Evolutionary conservation across 2,888 invertebrate genomes (phyloP).

Genomic region (Mellilla xanthometata): DNA sequence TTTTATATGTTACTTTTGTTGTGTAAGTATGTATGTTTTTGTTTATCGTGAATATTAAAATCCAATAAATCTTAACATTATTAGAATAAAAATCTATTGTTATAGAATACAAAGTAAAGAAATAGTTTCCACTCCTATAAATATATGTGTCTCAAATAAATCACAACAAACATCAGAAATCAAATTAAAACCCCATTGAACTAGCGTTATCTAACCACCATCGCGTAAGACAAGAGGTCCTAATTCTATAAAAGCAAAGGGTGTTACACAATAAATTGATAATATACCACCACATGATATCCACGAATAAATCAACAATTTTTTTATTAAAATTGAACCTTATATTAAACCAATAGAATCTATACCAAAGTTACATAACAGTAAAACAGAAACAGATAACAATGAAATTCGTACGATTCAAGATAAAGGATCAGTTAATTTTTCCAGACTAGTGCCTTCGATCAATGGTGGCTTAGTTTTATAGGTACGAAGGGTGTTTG

Average conservation of each 20-base stretch:
- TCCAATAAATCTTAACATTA: no score
- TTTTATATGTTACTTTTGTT: no score
- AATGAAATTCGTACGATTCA: conserved; percentile 53
- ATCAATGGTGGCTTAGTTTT: conserved; percentile 59
- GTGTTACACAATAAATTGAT: conserved; percentile 61
- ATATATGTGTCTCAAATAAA: conserved; percentile 10
- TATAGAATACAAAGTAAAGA: no score
- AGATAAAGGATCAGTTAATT: conserved; percentile 73
- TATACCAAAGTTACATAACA: neutral
- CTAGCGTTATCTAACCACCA: conserved; percentile 68
- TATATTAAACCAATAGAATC: conserved; percentile 17
- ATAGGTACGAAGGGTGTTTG: conserved; percentile 47
- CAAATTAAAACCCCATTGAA: conserved; percentile 64
- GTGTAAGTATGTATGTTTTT: no score
- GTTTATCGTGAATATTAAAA: no score
- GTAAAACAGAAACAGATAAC: conserved; percentile 28
- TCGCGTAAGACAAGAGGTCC: conserved; percentile 64
- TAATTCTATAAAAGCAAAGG: conserved; percentile 73
- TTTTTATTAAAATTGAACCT: conserved; percentile 34
- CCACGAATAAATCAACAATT: conserved; percentile 3
- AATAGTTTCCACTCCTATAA: neutral
- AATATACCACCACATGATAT: conserved; percentile 36
- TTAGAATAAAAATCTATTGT: no score
- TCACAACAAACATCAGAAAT: conserved; percentile 33
- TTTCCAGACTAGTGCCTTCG: conserved; percentile 72